phyloP scores from a whole-genome alignment of 2,113 vertebrate species.

The Lipophrys pholis region DNA sequence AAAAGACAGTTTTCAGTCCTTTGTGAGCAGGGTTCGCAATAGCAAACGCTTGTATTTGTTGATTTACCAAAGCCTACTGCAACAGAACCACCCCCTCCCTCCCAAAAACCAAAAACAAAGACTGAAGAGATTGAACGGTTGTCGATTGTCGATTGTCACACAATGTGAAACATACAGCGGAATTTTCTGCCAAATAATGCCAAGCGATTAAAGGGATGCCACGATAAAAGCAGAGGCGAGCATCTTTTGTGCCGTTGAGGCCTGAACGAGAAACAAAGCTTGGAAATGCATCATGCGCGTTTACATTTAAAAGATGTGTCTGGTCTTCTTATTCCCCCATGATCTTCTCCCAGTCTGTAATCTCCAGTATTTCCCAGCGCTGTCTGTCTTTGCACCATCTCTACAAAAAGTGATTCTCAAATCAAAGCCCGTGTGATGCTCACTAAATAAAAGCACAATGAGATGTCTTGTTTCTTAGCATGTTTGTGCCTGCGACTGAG shows the following conservation, averaged over 20 bases:
- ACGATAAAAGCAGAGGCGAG: background rate
- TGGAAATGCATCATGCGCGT: background rate
- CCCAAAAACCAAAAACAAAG: no score
- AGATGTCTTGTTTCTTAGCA: constrained; percentile 10
- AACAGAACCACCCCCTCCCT: no score
- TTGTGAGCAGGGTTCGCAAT: no score
- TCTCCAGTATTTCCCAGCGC: background rate
- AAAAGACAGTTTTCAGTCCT: no score
- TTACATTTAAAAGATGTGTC: background rate
- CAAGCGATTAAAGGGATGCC: background rate
- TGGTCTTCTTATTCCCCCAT: background rate
- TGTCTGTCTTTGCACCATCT: background rate
- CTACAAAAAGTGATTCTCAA: background rate
- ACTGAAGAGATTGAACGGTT: no score
- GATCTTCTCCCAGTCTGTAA: background rate
- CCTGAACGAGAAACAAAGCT: background rate
- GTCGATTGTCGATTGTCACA: no score
- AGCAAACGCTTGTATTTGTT: no score
- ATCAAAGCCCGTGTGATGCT: background rate
- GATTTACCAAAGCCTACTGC: no score
- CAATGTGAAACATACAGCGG: background rate
- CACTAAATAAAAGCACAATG: background rate
- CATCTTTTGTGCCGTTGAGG: background rate
- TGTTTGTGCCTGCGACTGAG: no score
- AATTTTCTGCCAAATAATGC: background rate